Evolutionary conservation across 2,113 vertebrate genomes (phyloP).

Genomic region (Myiopsitta monachus): DNA sequence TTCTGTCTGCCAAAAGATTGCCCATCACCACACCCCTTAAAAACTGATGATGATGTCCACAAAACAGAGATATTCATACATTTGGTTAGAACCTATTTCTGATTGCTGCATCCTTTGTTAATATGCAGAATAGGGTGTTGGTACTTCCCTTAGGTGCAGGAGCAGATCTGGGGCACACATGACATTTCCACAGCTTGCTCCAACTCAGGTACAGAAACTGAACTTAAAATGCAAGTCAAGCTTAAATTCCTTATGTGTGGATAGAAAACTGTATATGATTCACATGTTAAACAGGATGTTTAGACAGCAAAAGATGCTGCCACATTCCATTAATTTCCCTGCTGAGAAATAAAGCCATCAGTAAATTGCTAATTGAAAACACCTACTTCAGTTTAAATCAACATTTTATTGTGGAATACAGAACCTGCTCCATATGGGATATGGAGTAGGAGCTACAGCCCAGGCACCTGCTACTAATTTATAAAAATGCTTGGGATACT

Average conservation of each 20-base stretch:
- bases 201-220: neutral
- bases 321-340: neutral
- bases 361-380: neutral
- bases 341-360: neutral
- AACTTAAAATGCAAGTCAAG: neutral
- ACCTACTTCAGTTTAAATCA: neutral
- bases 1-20: neutral
- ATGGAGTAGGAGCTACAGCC: neutral
- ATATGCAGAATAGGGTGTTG: accelerated
- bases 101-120: neutral
- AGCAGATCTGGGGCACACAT: neutral
- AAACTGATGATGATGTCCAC: neutral
- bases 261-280: neutral
- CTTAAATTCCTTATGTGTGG: neutral
- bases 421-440: neutral
- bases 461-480: neutral
- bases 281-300: neutral
- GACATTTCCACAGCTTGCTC: neutral
- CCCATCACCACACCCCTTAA: no score
- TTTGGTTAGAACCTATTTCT: neutral
- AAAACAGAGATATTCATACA: neutral
- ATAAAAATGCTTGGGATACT: neutral
- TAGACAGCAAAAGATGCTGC: neutral
- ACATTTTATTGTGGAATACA: neutral
- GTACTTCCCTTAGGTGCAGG: neutral